Percentiles rank a stretch among this genome's conserved stretches.
phyloP scores from a whole-genome alignment of 2,888 invertebrate genomes.

The Aquatica leii region DNA sequence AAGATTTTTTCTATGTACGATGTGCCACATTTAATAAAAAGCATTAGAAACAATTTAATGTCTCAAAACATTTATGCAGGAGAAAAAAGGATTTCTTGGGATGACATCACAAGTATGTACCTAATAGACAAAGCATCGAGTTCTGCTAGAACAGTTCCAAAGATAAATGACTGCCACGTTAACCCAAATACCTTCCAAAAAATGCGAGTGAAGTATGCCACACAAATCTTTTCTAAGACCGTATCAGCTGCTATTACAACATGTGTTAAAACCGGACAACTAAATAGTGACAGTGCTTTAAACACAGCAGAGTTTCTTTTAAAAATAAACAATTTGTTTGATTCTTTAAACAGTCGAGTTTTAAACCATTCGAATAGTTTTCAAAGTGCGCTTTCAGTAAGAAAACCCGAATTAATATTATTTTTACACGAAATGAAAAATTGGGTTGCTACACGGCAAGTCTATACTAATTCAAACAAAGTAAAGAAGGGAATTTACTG shows the following conservation, averaged over 20 bases:
- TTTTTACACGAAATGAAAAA: no score
- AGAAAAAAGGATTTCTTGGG: background rate
- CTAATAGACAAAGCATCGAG: background rate
- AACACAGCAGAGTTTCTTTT: no score
- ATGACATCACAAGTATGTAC: background rate
- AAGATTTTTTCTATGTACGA: constrained; percentile 5
- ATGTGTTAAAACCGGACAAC: no score
- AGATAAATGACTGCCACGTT: background rate
- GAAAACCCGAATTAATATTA: no score
- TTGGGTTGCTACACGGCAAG: no score
- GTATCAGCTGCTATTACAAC: no score
- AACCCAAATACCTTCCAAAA: background rate
- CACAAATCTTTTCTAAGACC: background rate
- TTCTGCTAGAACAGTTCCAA: background rate
- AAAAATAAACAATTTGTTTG: background rate
- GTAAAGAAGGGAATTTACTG: no score
- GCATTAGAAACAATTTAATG: constrained; percentile 1
- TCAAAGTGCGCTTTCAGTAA: background rate
- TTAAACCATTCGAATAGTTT: background rate
- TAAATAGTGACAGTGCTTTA: no score
- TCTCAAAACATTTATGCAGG: background rate
- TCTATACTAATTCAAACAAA: no score
- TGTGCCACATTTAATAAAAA: background rate
- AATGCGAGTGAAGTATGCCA: background rate
- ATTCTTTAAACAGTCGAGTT: background rate